Base-by-base conservation (phyloP, 2,797 vertebrate genomes). In the Bradypodion ventrale region DNA sequence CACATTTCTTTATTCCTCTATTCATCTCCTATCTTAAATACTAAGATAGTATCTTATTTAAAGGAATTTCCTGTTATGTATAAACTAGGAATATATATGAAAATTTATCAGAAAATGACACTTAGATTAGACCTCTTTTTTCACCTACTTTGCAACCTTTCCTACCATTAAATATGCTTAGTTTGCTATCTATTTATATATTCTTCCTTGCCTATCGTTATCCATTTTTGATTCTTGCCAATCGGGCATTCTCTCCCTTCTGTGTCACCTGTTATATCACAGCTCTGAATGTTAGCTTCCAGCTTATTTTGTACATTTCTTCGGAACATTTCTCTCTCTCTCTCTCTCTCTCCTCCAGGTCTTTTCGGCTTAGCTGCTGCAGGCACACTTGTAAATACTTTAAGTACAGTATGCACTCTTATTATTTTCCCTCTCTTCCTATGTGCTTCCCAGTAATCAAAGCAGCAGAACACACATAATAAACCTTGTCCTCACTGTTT, bases 261-360 rank as follows among this genome's bases (percentile, higher is more conserved):
- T 68, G 44, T 27, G 21, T 23, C 23, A 23, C 37, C 78, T 13
- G 16, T 52, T 37, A 46, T 35, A 10, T 35, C n/a, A 69, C 35
- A 7, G 32, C 12, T 12, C 23, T 15, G 9, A 37, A 60, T 63
- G 62, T 74, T 74, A n/a, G 59, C 72, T 65, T n/a, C 32, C 2
- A 4, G 80, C n/a, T 75, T 63, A 75, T 46, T 82, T 62, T 62
- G 40, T 82, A 62, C 10, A 74, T 81, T 63, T 82, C 56, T 73
- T 62, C 2, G 32, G 40, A 56, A 73, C 29, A 73, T 7, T 16
- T 27, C 44, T 49, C 25, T 68, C 5, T 82, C 25, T 68, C 5
- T 82, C n/a, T n/a, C 29, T 21, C 32, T 74, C 25, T 68, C 5
- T 82, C 52, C n/a, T 81, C 68, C 2, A 72, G 52, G 37, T 60